A percentile compares a stretch with the other conserved stretches of the same genome.
phyloP scores from a whole-genome alignment of 2,888 invertebrate genomes.

The Limenitis arthemis region DNA sequence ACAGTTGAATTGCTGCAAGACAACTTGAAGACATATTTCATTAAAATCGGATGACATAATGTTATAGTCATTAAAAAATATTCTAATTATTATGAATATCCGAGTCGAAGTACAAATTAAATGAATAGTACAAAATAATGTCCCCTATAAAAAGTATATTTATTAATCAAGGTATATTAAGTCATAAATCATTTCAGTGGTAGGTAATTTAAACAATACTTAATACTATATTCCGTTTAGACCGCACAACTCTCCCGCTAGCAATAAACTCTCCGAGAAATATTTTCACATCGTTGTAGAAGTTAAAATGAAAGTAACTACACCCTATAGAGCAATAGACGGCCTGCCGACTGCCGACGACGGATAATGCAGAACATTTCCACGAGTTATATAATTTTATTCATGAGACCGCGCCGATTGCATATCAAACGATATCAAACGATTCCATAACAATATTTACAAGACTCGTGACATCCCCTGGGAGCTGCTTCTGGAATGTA shows the following conservation, averaged over 20 bases:
- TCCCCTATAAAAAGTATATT: too few species aligned
- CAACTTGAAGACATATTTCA: too few species aligned
- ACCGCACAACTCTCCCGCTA: slow-evolving; percentile 52
- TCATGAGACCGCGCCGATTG: slow-evolving; percentile 52
- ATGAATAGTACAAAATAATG: too few species aligned
- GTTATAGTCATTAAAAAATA: too few species aligned
- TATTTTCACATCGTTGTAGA: slow-evolving; percentile 70
- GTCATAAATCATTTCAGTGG: not conserved
- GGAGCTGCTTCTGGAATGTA: slow-evolving; percentile 15
- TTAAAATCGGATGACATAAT: too few species aligned
- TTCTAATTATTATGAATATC: too few species aligned
- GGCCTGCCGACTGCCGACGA: slow-evolving; percentile 43
- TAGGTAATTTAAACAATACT: slow-evolving; percentile 34
- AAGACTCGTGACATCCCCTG: slow-evolving; percentile 21
- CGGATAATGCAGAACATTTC: slow-evolving; percentile 58
- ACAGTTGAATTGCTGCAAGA: too few species aligned
- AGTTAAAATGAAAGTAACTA: slow-evolving; percentile 69
- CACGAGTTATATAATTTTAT: slow-evolving; percentile 60
- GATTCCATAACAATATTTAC: slow-evolving; percentile 39
- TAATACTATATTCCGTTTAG: slow-evolving; percentile 36
- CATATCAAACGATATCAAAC: slow-evolving; percentile 43
- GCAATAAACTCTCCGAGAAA: slow-evolving; percentile 64
- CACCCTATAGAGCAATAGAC: slow-evolving; percentile 59
- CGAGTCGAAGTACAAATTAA: too few species aligned
- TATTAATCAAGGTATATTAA: too few species aligned